Conservation (phyloP, 1,140 invertebrate genomes). For the Dufourea novaeangliae region DNA sequence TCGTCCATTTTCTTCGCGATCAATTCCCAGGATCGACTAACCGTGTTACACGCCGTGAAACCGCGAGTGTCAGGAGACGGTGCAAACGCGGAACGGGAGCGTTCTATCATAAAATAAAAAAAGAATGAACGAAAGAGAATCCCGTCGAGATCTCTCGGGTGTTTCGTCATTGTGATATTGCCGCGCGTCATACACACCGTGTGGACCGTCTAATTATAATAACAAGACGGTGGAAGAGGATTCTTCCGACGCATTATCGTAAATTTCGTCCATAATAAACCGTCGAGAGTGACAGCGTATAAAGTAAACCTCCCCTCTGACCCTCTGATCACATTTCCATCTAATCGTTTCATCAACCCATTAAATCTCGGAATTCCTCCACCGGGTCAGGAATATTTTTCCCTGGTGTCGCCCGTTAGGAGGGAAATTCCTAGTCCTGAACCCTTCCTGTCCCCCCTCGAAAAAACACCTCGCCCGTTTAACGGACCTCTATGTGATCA, state of each 20-base stretch:
- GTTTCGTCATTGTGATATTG: neutral
- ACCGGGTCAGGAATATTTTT: neutral
- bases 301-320: neutral
- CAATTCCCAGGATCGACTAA: constrained; percentile 43
- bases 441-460: too few species aligned
- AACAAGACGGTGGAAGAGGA: neutral
- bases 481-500: too few species aligned
- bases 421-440: too few species aligned
- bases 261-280: constrained; percentile 20
- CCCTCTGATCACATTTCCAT: constrained; percentile 12
- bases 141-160: too few species aligned
- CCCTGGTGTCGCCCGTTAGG: neutral
- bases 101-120: neutral
- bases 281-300: neutral
- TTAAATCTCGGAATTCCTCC: constrained; percentile 12
- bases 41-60: constrained; percentile 1
- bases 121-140: neutral
- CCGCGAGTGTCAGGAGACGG: neutral
- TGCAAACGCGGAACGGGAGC: constrained; percentile 9
- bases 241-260: neutral
- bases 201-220: neutral
- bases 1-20: constrained; percentile 30
- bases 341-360: constrained; percentile 43
- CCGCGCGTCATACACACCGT: neutral
- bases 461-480: too few species aligned